phyloP scores from a whole-genome alignment of 2,113 vertebrate species.

The Cebidichthys violaceus region DNA sequence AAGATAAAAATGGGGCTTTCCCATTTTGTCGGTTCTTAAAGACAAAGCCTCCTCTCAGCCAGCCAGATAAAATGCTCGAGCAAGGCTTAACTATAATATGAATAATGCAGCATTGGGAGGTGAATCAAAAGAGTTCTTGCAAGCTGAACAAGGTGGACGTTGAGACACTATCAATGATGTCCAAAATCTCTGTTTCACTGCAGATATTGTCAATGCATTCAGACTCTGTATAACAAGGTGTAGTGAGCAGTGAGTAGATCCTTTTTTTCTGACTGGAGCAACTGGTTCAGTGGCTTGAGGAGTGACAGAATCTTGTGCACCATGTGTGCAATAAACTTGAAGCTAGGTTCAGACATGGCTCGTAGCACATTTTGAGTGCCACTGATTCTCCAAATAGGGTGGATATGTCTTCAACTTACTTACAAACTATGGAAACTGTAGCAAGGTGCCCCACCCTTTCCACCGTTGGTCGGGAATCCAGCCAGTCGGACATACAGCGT shows the following conservation, averaged over 20 bases:
- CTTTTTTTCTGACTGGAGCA: neutral
- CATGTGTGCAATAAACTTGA: neutral
- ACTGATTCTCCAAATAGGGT: neutral
- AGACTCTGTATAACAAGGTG: neutral
- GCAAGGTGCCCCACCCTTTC: too few species aligned
- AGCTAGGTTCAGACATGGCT: neutral
- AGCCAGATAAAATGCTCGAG: slow-evolving; percentile 11
- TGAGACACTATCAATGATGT: neutral
- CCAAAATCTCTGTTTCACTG: neutral
- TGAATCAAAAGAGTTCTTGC: neutral
- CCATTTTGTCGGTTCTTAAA: neutral
- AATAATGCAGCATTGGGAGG: neutral
- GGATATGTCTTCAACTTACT: neutral
- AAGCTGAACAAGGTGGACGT: neutral
- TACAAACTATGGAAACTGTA: neutral
- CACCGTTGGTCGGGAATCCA: too few species aligned
- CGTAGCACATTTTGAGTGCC: neutral
- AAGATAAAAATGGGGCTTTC: slow-evolving; percentile 1
- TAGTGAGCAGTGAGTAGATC: neutral
- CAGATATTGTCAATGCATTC: neutral
- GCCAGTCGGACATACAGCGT: too few species aligned
- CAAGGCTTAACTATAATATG: neutral
- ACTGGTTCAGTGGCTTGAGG: neutral
- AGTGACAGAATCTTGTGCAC: neutral
- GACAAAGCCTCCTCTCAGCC: neutral